These are phyloP conservation scores for Typhlomys cinereus DNA, from an alignment of 2,113 vertebrate genomes.

Conservation along the genomic window DNA sequence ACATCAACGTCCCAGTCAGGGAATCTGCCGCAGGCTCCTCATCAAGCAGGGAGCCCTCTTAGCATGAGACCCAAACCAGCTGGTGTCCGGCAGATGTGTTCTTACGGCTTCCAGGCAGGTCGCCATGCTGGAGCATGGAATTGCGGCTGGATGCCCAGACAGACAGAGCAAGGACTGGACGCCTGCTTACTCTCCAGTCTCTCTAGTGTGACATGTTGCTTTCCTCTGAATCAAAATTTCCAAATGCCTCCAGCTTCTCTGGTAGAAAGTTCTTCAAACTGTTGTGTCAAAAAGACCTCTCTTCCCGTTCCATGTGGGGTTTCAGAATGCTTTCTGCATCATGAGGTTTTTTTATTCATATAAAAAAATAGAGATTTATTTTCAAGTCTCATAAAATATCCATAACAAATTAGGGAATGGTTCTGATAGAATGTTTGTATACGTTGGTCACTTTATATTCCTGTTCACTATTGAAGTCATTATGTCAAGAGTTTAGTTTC, in stretches of 20 bases:
- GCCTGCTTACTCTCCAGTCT: not conserved
- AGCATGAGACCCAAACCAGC: not conserved
- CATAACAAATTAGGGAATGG: not conserved
- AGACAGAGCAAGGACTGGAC: not conserved
- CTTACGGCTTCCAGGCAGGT: not conserved
- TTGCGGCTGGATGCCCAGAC: rapidly evolving
- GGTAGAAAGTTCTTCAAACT: slow-evolving; percentile 37
- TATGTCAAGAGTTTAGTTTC: slow-evolving; percentile 24
- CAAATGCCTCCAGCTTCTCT: not conserved
- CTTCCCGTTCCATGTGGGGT: not conserved
- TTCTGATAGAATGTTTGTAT: slow-evolving; percentile 25
- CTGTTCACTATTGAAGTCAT: not conserved
- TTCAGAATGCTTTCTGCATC: slow-evolving; percentile 14
- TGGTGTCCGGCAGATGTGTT: not conserved
- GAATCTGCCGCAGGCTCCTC: not conserved
- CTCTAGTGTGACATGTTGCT: not conserved
- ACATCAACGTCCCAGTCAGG: not conserved
- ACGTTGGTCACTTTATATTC: not conserved
- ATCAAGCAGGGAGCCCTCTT: not conserved
- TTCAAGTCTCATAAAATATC: slow-evolving; percentile 10
- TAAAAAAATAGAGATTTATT: slow-evolving; percentile 35
- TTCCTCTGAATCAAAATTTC: slow-evolving; percentile 25
- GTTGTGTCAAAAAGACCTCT: slow-evolving; percentile 32
- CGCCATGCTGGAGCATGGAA: not conserved
- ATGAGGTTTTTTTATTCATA: slow-evolving; percentile 18